phyloP scores from a whole-genome alignment of 2,113 vertebrate species.

The Labeo catla region DNA sequence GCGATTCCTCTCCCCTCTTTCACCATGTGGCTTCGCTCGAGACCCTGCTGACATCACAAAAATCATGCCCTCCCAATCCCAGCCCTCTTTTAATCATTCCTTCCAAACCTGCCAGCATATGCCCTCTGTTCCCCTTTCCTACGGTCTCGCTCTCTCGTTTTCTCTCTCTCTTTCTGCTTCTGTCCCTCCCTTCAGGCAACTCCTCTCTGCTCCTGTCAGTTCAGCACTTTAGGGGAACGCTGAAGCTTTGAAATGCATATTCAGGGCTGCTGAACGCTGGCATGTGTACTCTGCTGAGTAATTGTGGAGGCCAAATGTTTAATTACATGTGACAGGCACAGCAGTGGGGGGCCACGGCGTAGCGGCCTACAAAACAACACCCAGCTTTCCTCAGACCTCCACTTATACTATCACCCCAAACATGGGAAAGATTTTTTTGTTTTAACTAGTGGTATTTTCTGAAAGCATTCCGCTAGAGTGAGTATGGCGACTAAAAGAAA shows the following conservation, averaged over 20 bases:
- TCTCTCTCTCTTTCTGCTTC: slow-evolving; percentile 45
- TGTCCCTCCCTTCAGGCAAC: slow-evolving; percentile 80
- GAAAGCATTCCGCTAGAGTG: neutral
- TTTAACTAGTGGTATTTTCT: neutral
- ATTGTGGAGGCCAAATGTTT: slow-evolving; percentile 99
- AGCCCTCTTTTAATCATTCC: slow-evolving; percentile 85
- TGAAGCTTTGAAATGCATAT: slow-evolving; percentile 98
- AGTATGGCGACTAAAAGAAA: neutral
- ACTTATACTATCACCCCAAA: slow-evolving; percentile 69
- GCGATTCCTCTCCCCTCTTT: slow-evolving; percentile 47
- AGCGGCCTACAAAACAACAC: slow-evolving; percentile 85
- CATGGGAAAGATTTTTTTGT: slow-evolving; percentile 56
- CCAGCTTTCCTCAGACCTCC: slow-evolving; percentile 52
- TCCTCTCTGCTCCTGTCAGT: slow-evolving; percentile 85
- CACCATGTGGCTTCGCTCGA: slow-evolving; percentile 62
- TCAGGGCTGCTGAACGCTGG: slow-evolving; percentile 85
- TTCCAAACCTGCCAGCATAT: slow-evolving; percentile 86
- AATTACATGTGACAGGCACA: slow-evolving; percentile 98
- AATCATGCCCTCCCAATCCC: slow-evolving; percentile 39
- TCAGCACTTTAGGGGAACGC: slow-evolving; percentile 91
- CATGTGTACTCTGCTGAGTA: slow-evolving; percentile 95
- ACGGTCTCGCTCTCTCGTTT: slow-evolving; percentile 7
- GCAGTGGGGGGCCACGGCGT: slow-evolving; percentile 88
- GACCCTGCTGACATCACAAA: slow-evolving; percentile 59
- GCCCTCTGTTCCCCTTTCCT: slow-evolving; percentile 47